Evolutionary conservation across 2,113 vertebrate species (phyloP), one percentile per base, ranked within the genome.

Genomic region (Hipposideros armiger): DNA sequence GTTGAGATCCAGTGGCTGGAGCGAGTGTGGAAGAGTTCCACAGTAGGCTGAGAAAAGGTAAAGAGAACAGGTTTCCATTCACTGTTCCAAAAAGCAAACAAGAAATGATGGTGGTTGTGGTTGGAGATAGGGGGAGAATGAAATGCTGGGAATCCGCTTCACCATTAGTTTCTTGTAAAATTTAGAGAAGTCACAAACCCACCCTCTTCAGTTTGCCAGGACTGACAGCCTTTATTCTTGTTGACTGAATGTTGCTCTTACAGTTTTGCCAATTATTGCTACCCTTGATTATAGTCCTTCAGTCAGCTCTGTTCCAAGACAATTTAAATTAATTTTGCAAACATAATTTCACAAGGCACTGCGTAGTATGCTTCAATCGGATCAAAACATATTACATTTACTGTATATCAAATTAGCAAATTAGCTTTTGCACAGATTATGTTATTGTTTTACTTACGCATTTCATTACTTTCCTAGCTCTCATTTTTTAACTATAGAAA

Each of bases 281-380:
- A 45, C 30, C 32, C 77, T 56, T 64, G 50, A 69, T 80, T 80
- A 30, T 1, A 36, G 45, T 76, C 17, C 73, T 92, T 87, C 80
- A 84, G 60, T 40, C 78, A 89, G n/a, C 83, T 69, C 64, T 60
- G 32, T 69, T 95, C 62, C 40, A 87, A 84, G 74, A 86, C 36
- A 30, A 91, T 58, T 88, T 87, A 80, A 97, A 92, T 94, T 92
- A 70, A 90, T 96, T 94, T 95, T 84, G 77, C 91, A 95, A 95
- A 97, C 87, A 91, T 94, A 56, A 93, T 91, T 90, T 96, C 82
- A 77, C 70, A 93, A 93, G 66, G 60, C 76, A 87, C 26, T 94
- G 70, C 60, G 89, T 78, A 77, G 86, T 86, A 95, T n/a, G 47
- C 94, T 93, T 97, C 78, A 84, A 52, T 87, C 60, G 60, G 32